These are phyloP conservation scores for Epinephelus malabaricus DNA, from an alignment of 2,797 vertebrate genomes.

Conservation along the genomic window DNA sequence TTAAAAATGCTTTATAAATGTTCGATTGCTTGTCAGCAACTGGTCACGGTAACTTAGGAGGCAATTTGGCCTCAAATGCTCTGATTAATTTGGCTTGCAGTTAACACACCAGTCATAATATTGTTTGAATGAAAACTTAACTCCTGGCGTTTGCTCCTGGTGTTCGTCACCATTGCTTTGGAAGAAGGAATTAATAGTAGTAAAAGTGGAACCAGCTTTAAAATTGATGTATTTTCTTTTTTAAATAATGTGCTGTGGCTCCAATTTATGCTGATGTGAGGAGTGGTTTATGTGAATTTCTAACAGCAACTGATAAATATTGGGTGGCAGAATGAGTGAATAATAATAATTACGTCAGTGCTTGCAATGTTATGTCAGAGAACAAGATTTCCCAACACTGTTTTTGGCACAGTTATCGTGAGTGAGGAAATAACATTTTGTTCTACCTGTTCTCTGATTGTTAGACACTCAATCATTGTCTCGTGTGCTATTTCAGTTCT, in stretches of 20 bases:
- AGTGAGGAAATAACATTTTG: conserved; percentile 21
- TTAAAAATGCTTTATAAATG: too few species aligned
- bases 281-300: too few species aligned
- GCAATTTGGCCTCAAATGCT: background rate
- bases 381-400: background rate
- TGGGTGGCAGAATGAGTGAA: too few species aligned
- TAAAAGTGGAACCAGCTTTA: background rate
- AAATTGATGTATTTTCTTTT: too few species aligned
- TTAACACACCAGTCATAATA: background rate
- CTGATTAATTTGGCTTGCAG: background rate
- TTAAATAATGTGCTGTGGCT: too few species aligned
- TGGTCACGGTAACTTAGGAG: too few species aligned
- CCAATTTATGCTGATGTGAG: too few species aligned
- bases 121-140: background rate
- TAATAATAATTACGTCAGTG: conserved; percentile 4
- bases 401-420: conserved; percentile 19
- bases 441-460: conserved; percentile 27
- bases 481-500: conserved; percentile 29
- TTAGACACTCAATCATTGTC: conserved; percentile 23
- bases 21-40: too few species aligned
- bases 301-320: too few species aligned
- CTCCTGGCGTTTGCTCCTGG: background rate
- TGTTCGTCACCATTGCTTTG: background rate
- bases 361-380: conserved; percentile 15
- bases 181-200: background rate